phyloP scores from a whole-genome alignment of 2,888 invertebrate species.

The Sthenelais limicola region DNA sequence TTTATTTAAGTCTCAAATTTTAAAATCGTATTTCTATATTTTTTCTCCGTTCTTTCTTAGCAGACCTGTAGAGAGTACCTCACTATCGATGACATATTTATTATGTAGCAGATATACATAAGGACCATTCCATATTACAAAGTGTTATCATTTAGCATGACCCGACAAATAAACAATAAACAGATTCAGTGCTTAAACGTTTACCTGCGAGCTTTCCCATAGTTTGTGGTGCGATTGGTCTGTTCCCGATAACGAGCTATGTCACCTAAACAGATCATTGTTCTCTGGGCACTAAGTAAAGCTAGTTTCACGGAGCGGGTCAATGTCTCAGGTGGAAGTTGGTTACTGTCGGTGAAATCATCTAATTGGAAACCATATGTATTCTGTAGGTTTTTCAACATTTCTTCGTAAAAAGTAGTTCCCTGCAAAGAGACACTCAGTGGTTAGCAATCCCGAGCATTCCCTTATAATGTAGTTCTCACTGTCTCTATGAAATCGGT shows the following conservation, averaged over 20 bases:
- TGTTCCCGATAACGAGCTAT: conserved; percentile 91
- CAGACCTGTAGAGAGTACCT: too few relatives aligned
- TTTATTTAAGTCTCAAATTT: too few relatives aligned
- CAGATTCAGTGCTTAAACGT: too few relatives aligned
- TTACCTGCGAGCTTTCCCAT: conserved; percentile 82
- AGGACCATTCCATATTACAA: too few relatives aligned
- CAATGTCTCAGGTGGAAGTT: conserved; percentile 73
- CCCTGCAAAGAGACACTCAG: conserved; percentile 59
- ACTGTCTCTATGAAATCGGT: too few relatives aligned
- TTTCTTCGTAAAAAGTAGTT: conserved; percentile 80
- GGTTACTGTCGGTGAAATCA: conserved; percentile 64
- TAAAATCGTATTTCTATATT: too few relatives aligned
- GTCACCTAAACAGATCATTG: conserved; percentile 92
- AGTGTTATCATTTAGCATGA: too few relatives aligned
- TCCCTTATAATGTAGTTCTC: too few relatives aligned
- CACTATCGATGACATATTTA: too few relatives aligned
- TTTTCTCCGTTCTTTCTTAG: too few relatives aligned
- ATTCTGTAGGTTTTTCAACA: conserved; percentile 82
- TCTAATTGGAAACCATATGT: conserved; percentile 82
- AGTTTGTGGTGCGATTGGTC: conserved; percentile 85
- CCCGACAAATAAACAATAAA: too few relatives aligned
- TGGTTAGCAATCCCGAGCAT: not conserved
- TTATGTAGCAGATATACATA: too few relatives aligned
- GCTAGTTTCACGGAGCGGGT: conserved; percentile 81
- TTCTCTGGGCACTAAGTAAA: conserved; percentile 88